Conservation (phyloP, 1,140 invertebrate species). For the Eumaeus atala region DNA sequence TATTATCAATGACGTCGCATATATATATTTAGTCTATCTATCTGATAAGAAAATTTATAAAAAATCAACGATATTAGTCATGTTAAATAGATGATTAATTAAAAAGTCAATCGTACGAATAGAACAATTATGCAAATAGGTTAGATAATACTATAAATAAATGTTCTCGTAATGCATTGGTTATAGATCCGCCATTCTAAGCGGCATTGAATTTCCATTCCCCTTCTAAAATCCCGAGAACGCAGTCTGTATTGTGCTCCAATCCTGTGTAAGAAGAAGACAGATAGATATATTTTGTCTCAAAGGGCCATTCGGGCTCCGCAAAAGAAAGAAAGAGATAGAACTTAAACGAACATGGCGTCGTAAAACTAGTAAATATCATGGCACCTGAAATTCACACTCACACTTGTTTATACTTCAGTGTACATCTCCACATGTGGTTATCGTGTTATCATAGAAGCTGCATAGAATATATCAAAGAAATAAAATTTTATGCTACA, state of each 20-base stretch:
- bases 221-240: constrained; percentile 59
- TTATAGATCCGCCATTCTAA: constrained; percentile 21
- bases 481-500: too few relatives aligned
- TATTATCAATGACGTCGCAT: too few relatives aligned
- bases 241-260: constrained; percentile 37
- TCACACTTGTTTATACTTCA: constrained; percentile 35
- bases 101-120: too few relatives aligned
- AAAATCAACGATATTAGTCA: too few relatives aligned
- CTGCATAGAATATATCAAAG: too few relatives aligned
- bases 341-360: constrained; percentile 61
- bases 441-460: too few relatives aligned
- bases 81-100: too few relatives aligned
- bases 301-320: constrained; percentile 23
- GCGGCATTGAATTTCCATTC: constrained; percentile 55
- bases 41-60: too few relatives aligned
- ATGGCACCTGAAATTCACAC: constrained; percentile 46
- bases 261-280: constrained; percentile 37
- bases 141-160: too few relatives aligned
- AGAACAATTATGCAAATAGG: too few relatives aligned
- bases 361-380: constrained; percentile 30
- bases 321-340: constrained; percentile 40
- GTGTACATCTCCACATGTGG: too few relatives aligned
- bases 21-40: too few relatives aligned
- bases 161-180: constrained; percentile 1
- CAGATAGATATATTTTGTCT: constrained; percentile 32